A percentile compares a stretch with the other conserved stretches of the same genome.
phyloP scores from a whole-genome alignment of 2,797 vertebrate genomes.

The Cossypha niveicapilla region DNA sequence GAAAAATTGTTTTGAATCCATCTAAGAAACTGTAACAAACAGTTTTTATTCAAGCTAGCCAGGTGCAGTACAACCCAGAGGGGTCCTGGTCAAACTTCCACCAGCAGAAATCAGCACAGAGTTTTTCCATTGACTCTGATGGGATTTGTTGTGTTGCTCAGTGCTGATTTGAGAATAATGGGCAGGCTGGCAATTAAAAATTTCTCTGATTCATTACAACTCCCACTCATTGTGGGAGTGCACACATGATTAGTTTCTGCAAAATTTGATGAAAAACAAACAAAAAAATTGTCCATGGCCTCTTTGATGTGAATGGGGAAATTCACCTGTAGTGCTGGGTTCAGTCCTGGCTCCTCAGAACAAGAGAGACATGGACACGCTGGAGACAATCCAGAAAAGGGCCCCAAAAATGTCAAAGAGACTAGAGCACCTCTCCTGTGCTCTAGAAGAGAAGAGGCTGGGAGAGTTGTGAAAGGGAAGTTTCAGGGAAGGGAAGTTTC shows the following conservation, averaged over 20 bases:
- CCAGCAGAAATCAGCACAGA: background rate
- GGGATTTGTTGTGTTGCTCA: background rate
- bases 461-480: background rate
- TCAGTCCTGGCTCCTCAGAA: background rate
- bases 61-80: background rate
- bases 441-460: background rate
- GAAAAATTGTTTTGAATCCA: background rate
- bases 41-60: background rate
- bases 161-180: background rate
- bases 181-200: background rate
- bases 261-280: background rate
- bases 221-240: background rate
- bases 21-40: background rate
- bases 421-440: background rate
- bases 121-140: background rate
- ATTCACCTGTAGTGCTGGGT: background rate
- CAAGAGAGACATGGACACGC: background rate
- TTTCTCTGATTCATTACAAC: background rate
- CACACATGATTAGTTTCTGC: background rate
- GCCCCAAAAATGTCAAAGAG: background rate
- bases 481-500: too few relatives aligned
- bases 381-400: background rate
- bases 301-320: background rate
- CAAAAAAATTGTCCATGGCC: fast-evolving
- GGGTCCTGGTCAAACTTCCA: background rate